A percentile compares a stretch with the other conserved stretches of the same genome.
phyloP scores from a whole-genome alignment of 1,140 invertebrate species.

The Drosophila lacertosa region DNA sequence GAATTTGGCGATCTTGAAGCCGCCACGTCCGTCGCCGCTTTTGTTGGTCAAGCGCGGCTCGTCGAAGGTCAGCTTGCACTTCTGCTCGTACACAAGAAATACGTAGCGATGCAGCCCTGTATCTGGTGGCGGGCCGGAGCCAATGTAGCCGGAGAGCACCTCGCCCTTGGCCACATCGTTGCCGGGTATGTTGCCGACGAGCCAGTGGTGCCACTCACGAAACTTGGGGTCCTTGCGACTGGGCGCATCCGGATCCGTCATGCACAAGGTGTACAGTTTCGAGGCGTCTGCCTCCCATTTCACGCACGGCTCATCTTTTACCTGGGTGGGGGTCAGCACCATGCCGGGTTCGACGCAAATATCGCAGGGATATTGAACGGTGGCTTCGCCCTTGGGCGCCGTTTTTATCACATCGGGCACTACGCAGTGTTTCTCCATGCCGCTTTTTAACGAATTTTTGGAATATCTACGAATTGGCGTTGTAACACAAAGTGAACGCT shows the following conservation, averaged over 20 bases:
- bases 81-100: constrained; percentile 94
- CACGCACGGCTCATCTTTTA: constrained; percentile 88
- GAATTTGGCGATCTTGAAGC: constrained; percentile 91
- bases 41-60: constrained; percentile 85
- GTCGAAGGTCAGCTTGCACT: constrained; percentile 65
- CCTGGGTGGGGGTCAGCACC: constrained; percentile 88
- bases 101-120: constrained; percentile 96
- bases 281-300: constrained; percentile 87
- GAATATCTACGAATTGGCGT: constrained; percentile 19
- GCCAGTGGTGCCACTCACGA: constrained; percentile 96
- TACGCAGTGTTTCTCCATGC: constrained; percentile 72
- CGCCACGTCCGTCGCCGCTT: constrained; percentile 89
- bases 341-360: constrained; percentile 87
- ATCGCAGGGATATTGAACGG: constrained; percentile 66
- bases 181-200: constrained; percentile 96
- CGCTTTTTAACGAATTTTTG: constrained; percentile 8
- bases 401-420: constrained; percentile 76
- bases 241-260: constrained; percentile 87
- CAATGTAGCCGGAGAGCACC: constrained; percentile 91
- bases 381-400: constrained; percentile 46
- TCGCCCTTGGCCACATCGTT: constrained; percentile 90
- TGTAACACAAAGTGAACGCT: constrained; percentile 21
- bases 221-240: constrained; percentile 90
- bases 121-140: constrained; percentile 92
- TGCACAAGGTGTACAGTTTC: constrained; percentile 90